Conservation (phyloP, 2,888 invertebrate species). For the Diogma glabrata region DNA sequence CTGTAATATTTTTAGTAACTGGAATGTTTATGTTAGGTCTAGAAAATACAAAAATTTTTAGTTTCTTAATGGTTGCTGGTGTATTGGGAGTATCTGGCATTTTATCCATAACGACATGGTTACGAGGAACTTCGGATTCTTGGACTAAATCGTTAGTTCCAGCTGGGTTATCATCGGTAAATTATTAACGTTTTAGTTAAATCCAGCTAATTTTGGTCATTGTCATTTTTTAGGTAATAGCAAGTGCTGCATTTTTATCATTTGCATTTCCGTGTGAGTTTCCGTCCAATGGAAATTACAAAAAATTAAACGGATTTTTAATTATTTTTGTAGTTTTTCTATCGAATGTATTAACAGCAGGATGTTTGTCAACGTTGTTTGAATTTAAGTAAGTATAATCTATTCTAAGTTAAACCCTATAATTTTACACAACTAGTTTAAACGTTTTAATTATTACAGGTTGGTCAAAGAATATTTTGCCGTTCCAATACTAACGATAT, state of each 20-base stretch:
- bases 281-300: conserved; percentile 26
- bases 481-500: conserved; percentile 38
- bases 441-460: conserved; percentile 20
- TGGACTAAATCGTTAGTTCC: conserved; percentile 33
- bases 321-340: conserved; percentile 25
- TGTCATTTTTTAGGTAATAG: conserved; percentile 24
- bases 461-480: conserved; percentile 30
- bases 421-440: not conserved
- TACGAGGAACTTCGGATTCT: conserved; percentile 28
- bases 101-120: conserved; percentile 30
- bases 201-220: not conserved
- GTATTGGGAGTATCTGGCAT: conserved; percentile 34
- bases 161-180: conserved; percentile 33
- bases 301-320: conserved; percentile 25
- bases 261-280: conserved; percentile 32
- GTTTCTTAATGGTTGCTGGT: conserved; percentile 33
- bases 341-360: conserved; percentile 28
- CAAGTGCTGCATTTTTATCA: conserved; percentile 28
- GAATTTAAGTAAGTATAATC: conserved; percentile 27
- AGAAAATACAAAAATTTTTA: conserved; percentile 38
- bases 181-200: conserved; percentile 18
- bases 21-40: conserved; percentile 46
- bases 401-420: not conserved
- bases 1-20: conserved; percentile 41
- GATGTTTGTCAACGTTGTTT: conserved; percentile 33